These are phyloP conservation scores for Flexamia atlantica DNA, from an alignment of 2,888 invertebrate species.

Conservation along the genomic window DNA sequence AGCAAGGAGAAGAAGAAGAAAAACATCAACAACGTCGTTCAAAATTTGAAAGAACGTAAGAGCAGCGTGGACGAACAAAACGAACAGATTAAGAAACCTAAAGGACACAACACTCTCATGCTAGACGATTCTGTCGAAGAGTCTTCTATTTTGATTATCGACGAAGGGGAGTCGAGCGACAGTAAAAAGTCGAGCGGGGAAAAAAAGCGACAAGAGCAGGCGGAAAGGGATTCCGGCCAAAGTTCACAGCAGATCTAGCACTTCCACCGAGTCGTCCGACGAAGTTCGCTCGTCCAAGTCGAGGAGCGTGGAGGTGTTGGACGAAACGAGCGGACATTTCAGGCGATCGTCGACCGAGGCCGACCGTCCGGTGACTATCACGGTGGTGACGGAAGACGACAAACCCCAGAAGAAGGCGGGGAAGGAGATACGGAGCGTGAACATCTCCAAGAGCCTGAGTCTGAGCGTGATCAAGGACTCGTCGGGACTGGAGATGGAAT, in stretches of 20 bases:
- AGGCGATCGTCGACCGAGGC: slow-evolving; percentile 29
- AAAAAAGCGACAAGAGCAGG: slow-evolving; percentile 53
- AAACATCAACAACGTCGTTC: slow-evolving; percentile 58
- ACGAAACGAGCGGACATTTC: slow-evolving; percentile 54
- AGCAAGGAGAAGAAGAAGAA: slow-evolving; percentile 48
- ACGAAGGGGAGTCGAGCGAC: slow-evolving; percentile 51
- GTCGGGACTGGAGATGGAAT: slow-evolving; percentile 49
- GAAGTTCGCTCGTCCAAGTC: slow-evolving; percentile 24
- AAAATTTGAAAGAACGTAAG: slow-evolving; percentile 30
- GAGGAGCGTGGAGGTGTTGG: slow-evolving; percentile 45
- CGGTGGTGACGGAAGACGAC: slow-evolving; percentile 54
- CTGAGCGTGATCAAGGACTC: slow-evolving; percentile 58
- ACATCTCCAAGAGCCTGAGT: slow-evolving; percentile 59
- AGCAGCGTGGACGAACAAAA: slow-evolving; percentile 36
- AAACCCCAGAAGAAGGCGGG: not conserved
- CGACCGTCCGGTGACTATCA: slow-evolving; percentile 48
- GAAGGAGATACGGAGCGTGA: slow-evolving; percentile 59
- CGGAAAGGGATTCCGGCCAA: slow-evolving; percentile 62
- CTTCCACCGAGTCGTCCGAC: slow-evolving; percentile 41
- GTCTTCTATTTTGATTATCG: slow-evolving; percentile 18
- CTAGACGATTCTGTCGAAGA: slow-evolving; percentile 42
- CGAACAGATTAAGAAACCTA: slow-evolving; percentile 10
- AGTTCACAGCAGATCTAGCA: slow-evolving; percentile 55
- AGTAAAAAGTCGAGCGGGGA: not conserved
- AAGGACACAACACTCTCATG: slow-evolving; percentile 10